Evolutionary conservation across 1,140 invertebrate species (phyloP).

Genomic region (Aphis craccivora): DNA sequence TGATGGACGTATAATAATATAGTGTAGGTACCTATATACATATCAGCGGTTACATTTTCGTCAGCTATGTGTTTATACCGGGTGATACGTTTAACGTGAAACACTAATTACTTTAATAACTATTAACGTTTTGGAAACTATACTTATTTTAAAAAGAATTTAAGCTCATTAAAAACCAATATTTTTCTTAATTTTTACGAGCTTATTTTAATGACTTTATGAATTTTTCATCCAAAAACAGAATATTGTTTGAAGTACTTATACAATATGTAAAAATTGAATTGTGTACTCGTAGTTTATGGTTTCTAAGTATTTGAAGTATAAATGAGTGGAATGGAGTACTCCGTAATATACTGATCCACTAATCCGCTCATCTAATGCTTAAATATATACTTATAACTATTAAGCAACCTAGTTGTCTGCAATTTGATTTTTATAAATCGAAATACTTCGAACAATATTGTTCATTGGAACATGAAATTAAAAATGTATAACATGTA

Average conservation of each 20-base stretch:
- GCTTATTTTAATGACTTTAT: no score
- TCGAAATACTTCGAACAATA: not conserved
- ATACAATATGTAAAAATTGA: no score
- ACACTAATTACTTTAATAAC: not conserved
- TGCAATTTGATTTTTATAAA: not conserved
- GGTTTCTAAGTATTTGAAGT: not conserved
- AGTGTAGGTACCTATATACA: not conserved
- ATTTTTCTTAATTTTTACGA: no score
- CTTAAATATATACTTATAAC: no score
- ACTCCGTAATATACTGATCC: no score
- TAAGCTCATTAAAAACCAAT: not conserved
- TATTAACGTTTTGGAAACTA: not conserved
- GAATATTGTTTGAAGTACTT: not conserved
- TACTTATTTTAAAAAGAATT: not conserved
- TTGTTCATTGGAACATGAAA: not conserved
- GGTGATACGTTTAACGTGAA: not conserved
- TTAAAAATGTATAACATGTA: not conserved
- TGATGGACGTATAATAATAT: not conserved
- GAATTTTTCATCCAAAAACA: no score
- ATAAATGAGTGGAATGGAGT: not conserved
- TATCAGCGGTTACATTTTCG: not conserved
- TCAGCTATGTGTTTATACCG: not conserved
- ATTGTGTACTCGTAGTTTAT: no score
- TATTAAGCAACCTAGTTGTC: not conserved
- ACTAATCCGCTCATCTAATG: no score